Conservation (phyloP, 2,113 vertebrate genomes). For the Mobula hypostoma region DNA sequence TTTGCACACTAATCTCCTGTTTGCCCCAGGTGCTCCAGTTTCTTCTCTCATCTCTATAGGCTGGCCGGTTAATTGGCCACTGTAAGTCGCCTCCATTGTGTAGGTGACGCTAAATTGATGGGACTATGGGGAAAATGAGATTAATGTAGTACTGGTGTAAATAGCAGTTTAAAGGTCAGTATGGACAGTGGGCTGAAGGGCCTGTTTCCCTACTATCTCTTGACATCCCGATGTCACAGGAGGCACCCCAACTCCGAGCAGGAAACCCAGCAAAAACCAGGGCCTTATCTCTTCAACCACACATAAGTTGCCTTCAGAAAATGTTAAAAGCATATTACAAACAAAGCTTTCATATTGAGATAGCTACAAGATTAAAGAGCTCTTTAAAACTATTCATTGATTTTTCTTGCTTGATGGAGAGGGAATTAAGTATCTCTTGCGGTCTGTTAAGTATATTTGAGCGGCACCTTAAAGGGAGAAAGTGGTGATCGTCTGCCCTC, state of each 20-base stretch:
- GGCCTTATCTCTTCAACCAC: background rate
- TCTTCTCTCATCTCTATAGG: too few relatives aligned
- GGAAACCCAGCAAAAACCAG: background rate
- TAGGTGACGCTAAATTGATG: too few relatives aligned
- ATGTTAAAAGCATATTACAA: background rate
- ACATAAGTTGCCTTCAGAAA: background rate
- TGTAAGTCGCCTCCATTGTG: too few relatives aligned
- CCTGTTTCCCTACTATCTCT: background rate
- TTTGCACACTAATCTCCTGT: too few relatives aligned
- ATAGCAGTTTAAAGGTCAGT: too few relatives aligned
- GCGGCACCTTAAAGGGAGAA: background rate
- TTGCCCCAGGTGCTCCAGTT: too few relatives aligned
- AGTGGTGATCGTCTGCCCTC: background rate
- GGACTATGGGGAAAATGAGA: too few relatives aligned
- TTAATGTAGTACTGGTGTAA: too few relatives aligned
- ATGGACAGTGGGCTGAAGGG: too few relatives aligned
- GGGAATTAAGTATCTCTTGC: background rate
- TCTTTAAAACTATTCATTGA: background rate
- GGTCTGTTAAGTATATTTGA: background rate
- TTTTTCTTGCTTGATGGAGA: background rate
- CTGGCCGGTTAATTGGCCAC: too few relatives aligned
- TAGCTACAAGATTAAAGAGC: background rate
- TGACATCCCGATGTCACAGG: background rate
- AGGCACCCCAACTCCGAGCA: too few relatives aligned
- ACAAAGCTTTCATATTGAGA: background rate